A percentile compares a stretch with the other conserved stretches of the same genome.
These are phyloP conservation scores for Tipula unca DNA, from an alignment of 2,888 invertebrate genomes.

Conservation along the genomic window DNA sequence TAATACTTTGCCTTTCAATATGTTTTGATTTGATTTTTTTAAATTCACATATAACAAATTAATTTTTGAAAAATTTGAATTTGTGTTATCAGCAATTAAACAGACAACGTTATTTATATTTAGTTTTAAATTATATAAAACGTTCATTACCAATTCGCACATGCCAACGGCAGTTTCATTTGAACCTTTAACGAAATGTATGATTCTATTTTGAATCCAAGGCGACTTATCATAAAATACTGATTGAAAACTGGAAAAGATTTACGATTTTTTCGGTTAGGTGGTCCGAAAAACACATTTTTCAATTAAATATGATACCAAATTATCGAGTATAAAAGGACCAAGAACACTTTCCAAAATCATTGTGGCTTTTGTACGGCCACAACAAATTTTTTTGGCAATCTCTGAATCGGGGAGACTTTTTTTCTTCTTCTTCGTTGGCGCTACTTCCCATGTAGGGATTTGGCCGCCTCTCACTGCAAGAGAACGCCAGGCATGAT, in stretches of 20 bases:
- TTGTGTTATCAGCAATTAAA: slow-evolving; percentile 20
- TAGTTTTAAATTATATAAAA: slow-evolving; percentile 16
- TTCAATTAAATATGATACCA: no score
- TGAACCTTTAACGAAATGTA: slow-evolving; percentile 18
- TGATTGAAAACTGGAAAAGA: no score
- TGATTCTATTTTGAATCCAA: slow-evolving; percentile 21
- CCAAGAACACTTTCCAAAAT: not conserved
- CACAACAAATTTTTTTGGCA: no score
- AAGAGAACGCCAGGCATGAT: no score
- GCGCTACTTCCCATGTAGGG: no score
- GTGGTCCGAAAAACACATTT: no score
- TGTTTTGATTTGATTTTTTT: slow-evolving; percentile 20
- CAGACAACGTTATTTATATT: slow-evolving; percentile 19
- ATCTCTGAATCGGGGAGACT: no score
- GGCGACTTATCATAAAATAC: slow-evolving; percentile 17
- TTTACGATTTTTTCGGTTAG: no score
- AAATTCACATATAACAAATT: slow-evolving; percentile 20
- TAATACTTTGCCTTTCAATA: slow-evolving; percentile 17
- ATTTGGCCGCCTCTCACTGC: no score
- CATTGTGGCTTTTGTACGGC: no score
- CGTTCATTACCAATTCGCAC: slow-evolving; percentile 18
- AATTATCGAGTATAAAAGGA: not conserved
- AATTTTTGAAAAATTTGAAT: slow-evolving; percentile 19
- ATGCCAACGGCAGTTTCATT: slow-evolving; percentile 20
- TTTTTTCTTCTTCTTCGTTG: no score